Base-by-base conservation (phyloP, 37 sponge, comb jelly and placozoan genomes). In the Halichondria panicea region DNA sequence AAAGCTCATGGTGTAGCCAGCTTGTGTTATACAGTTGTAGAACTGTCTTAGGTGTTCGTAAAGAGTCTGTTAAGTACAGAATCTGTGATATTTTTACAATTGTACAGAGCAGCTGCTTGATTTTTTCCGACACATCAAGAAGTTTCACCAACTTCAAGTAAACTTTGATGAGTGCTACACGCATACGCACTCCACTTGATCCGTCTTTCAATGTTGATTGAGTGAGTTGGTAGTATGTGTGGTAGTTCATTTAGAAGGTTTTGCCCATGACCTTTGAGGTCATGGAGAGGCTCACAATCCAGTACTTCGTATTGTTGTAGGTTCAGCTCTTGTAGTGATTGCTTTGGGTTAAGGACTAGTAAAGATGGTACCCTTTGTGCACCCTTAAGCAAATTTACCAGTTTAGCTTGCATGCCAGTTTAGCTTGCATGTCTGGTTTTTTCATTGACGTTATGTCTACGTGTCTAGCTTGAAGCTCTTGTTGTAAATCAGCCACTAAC, bases 211-310 rank as follows among this genome's bases (percentile, higher is more conserved):
- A 24, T 1, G 55, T 60, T 19, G 35, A 37, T 33, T 41, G 35
- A 38, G 70, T 50, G 15, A 70, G 33, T 27, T 58, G 28, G 1
- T 70, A 69, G 71, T 19, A 80, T 32, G 34, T n/a, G 13, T 57
- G 71, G 71, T 30, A 80, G 3, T 45, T 80, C 71, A 5, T 43
- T 36, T 19, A 80, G 63, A 9, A 80, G 62, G 37, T 80, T 66
- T 33, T 40, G 24, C 33, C 48, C 36, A 70, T 70, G 80, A 45
- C 80, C 80, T 59, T 80, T 69, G 50, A 80, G 31, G 11, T 43
- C 79, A 55, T 78, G 79, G 0, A 78, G 63, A 0, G 80, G 80
- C 48, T 80, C 80, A 59, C 70, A 80, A 38, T 80, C 80, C 25
- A 68, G 34, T 38, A 80, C 25, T 35, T 71, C 71, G 27, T 80